Evolutionary conservation across 2,113 vertebrate genomes (phyloP), one percentile per base, ranked within the genome.

Genomic region (Proterorhinus semilunaris): DNA sequence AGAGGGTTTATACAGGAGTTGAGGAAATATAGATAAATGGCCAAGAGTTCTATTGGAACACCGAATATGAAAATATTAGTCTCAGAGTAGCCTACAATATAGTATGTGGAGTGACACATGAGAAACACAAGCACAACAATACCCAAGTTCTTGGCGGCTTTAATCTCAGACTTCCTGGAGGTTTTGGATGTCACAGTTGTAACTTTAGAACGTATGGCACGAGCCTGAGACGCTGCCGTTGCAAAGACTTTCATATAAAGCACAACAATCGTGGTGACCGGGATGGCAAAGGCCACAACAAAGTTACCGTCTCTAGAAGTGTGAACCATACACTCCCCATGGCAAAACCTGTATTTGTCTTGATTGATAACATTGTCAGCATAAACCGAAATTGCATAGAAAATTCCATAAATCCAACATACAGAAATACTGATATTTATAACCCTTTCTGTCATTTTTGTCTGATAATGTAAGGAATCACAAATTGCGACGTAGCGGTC

Each of bases 1-100:
- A 61, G 58, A n/a, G 58, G 58, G 42, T 61, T 47, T 75, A 8
- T 65, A 1, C 16, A 75, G 47, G 9, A 62, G 46, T 61, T 67
- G 66, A 61, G 7, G 8, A 44, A 15, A 7, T n/a, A 5, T 7
- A 61, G 7, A 7, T 15, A 61, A 45, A 61, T 12, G 42, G 44
- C 9, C 3, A 61, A 7, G 7, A 61, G 8, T n/a, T 44, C 13
- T 8, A 61, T 44, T n/a, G 58, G 43, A 45, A 42, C 42, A 1
- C 43, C 58, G 7, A 61, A 15, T 44, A 61, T 44, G 6, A 44
- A 3, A 5, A 61, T 9, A 8, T n/a, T 61, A 15, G 42, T 9
- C 42, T 13, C 58, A 61, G 58, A 61, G 13, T 44, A 61, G 13
- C 12, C 58, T 8, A 61, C 58, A 61, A 42, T 44, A 8, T 44